Conservation (phyloP, 64 coral and sea anemone genomes). For the Platygyra sinensis region DNA sequence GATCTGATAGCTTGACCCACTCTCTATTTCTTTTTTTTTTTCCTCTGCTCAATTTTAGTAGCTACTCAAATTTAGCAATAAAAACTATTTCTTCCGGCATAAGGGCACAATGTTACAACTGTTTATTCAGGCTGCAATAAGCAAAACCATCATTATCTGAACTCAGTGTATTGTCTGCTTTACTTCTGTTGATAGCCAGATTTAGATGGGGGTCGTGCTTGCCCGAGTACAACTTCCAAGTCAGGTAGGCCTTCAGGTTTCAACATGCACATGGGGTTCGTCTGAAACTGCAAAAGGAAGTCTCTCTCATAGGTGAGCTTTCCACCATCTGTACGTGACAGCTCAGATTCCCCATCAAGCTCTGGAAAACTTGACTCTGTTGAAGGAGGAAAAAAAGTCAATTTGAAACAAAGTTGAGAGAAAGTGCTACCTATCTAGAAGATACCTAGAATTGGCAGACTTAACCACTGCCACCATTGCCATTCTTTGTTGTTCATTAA, state of each 20-base stretch:
- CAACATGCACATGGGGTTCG: slow-evolving; percentile 60
- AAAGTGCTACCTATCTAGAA: neutral
- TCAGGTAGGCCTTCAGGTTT: slow-evolving; percentile 91
- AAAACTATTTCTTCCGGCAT: too few relatives aligned
- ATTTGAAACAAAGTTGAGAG: neutral
- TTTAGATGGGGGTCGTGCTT: slow-evolving; percentile 57
- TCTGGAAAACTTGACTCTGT: slow-evolving; percentile 45
- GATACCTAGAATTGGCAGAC: neutral
- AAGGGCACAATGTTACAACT: too few relatives aligned
- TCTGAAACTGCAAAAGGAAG: slow-evolving; percentile 84
- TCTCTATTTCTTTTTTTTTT: too few relatives aligned
- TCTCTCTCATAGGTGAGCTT: slow-evolving; percentile 77
- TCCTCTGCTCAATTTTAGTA: too few relatives aligned
- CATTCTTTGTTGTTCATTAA: too few relatives aligned
- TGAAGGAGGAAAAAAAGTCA: neutral
- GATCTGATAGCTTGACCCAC: too few relatives aligned
- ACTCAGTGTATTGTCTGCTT: neutral
- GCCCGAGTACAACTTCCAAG: slow-evolving; percentile 81
- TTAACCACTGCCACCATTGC: too few relatives aligned
- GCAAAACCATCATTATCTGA: neutral
- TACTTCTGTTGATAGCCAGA: slow-evolving; percentile 22
- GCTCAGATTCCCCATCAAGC: neutral
- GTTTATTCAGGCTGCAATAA: neutral
- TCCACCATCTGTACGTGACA: slow-evolving; percentile 18
- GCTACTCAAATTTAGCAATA: too few relatives aligned